phyloP scores from a whole-genome alignment of 2,888 invertebrate genomes.

The Copidosoma aretas region DNA sequence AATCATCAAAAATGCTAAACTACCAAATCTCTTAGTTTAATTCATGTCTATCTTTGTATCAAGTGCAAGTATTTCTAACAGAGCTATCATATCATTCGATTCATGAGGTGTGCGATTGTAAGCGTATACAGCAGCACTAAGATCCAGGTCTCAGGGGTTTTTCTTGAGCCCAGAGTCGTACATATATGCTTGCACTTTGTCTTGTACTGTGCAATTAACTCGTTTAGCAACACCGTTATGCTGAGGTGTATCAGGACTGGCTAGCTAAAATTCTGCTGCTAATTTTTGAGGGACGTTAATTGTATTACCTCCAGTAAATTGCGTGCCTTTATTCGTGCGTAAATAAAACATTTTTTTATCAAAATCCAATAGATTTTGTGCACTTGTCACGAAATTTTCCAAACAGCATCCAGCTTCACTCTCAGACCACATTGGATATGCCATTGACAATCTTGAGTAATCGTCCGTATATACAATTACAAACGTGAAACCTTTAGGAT shows the following conservation, averaged over 20 bases:
- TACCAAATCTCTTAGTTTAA: too few relatives aligned
- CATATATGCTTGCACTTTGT: conserved; percentile 36
- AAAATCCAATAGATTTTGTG: too few relatives aligned
- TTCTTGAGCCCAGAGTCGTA: conserved; percentile 36
- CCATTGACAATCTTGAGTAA: conserved; percentile 43
- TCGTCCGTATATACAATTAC: too few relatives aligned
- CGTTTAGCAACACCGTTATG: conserved; percentile 39
- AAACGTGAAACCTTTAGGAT: conserved; percentile 38
- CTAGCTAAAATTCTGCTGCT: conserved; percentile 5
- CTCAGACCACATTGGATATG: conserved; percentile 42
- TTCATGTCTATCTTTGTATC: too few relatives aligned
- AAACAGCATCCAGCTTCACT: conserved; percentile 34
- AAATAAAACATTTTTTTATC: conserved; percentile 46
- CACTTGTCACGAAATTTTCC: too few relatives aligned
- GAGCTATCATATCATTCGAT: too few relatives aligned
- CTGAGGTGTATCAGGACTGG: too few relatives aligned
- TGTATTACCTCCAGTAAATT: conserved; percentile 43
- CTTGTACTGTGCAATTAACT: conserved; percentile 43
- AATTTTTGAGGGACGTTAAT: conserved; percentile 12
- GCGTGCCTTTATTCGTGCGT: conserved; percentile 40
- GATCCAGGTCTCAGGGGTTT: conserved; percentile 27
- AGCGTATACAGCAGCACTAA: too few relatives aligned
- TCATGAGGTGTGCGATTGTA: too few relatives aligned
- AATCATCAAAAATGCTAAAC: too few relatives aligned
- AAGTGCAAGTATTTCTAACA: not conserved